Conservation (phyloP, 2,113 vertebrate species). For the Lasiurus borealis region DNA sequence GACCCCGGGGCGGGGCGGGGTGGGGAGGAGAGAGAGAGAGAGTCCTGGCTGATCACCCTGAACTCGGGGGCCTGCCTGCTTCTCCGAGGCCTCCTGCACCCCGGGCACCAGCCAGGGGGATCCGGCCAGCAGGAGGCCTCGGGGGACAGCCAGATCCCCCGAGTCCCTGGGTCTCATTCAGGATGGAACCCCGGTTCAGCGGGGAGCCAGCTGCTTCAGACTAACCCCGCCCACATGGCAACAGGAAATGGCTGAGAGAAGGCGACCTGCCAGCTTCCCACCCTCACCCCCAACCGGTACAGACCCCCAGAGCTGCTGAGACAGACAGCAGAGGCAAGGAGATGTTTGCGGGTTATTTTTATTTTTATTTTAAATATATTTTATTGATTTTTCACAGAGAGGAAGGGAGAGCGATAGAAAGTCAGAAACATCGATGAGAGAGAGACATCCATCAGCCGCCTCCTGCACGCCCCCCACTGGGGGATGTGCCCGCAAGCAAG, state of each 20-base stretch:
- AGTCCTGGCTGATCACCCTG: neutral
- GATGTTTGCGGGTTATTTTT: neutral
- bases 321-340: fast-evolving
- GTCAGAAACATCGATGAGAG: no score
- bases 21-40: neutral
- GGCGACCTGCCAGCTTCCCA: neutral
- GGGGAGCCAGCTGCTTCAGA: neutral
- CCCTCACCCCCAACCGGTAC: neutral
- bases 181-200: neutral
- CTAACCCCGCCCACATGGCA: neutral
- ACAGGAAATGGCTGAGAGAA: neutral
- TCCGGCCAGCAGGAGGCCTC: no score
- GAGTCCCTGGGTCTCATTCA: no score
- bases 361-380: no score
- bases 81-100: neutral
- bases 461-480: no score
- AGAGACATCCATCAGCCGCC: no score
- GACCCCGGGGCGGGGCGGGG: neutral
- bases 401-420: no score
- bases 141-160: no score
- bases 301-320: neutral
- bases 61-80: neutral
- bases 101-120: no score
- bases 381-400: no score
- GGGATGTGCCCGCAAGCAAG: no score